Base-by-base conservation (phyloP, 1,140 invertebrate genomes). In the Sycophila sp. region DNA sequence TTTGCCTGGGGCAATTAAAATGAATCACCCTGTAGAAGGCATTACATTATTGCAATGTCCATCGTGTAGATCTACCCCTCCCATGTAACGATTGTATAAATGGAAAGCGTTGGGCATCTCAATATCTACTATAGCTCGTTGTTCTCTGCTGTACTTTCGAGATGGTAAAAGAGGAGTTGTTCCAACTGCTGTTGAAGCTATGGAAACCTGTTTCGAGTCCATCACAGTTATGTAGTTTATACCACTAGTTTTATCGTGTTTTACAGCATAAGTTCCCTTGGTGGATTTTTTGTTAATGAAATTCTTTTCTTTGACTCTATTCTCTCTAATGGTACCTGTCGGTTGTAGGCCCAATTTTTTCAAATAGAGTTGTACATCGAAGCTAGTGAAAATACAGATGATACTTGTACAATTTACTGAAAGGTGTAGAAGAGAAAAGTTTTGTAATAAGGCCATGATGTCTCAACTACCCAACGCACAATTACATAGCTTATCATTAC, bases 351-450 rank as follows among this genome's bases (percentile, higher is more conserved):
- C 78, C 64, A 62, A 55, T 71, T 68, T 69, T 68, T 74, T 66
- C 45, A 81, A 73, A 71, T 77, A 69, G 38, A 66, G 30, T 22
- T 81, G n/a, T n/a, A n/a, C 68, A 70, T 76, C 58, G 68, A 78
- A 58, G 69, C 73, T 80, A 8, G 74, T 78, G 73, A 84, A 84
- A 71, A 81, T 79, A 75, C 82, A 79, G 63, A 82, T 76, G 67
- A 75, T 73, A 83, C 30, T 82, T 24, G 38, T 58, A 53, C 2
- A 34, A 15, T 24, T 51, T 51, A 38, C 47, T 11, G 1, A 28
- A n/a, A 24, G 3, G 5, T 17, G 22, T 36, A 40, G 1, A 67
- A 17, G 13, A 67, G 2, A 10, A 17, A n/a, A n/a, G n/a, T n/a
- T 11, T 32, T 67, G 49, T 4, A 67, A 22, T 24, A 67, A 13